phyloP scores from a whole-genome alignment of 2,113 vertebrate species.

The Lucifuga dentata region DNA sequence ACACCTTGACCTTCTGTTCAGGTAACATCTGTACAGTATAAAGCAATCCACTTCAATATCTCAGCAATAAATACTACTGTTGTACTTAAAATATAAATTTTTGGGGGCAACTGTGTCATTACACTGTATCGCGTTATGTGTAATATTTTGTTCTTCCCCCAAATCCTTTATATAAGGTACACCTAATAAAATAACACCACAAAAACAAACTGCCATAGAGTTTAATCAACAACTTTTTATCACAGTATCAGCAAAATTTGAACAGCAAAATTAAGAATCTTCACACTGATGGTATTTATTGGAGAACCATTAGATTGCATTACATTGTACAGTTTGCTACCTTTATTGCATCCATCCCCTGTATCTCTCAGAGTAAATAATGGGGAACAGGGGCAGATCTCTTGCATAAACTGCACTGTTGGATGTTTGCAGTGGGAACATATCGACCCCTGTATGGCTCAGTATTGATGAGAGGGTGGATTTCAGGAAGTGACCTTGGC shows the following conservation, averaged over 20 bases:
- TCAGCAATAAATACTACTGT: too few species aligned
- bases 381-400: slow-evolving; percentile 9
- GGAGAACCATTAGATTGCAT: not conserved
- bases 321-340: not conserved
- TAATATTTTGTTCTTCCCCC: not conserved
- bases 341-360: not conserved
- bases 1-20: too few species aligned
- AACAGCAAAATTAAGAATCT: too few species aligned
- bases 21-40: too few species aligned
- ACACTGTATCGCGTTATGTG: not conserved
- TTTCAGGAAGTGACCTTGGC: slow-evolving; percentile 81
- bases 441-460: slow-evolving; percentile 67
- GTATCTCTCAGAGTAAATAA: not conserved
- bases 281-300: too few species aligned
- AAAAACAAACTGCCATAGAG: too few species aligned
- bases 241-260: too few species aligned
- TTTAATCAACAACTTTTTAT: not conserved
- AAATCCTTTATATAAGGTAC: not conserved
- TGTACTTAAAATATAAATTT: too few species aligned
- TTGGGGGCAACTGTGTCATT: too few species aligned
- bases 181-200: not conserved
- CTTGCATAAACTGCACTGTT: slow-evolving; percentile 26
- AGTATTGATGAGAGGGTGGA: slow-evolving; percentile 66
- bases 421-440: slow-evolving; percentile 55
- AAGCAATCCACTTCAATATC: too few species aligned